These are phyloP conservation scores for Xiphorhynchus erythropygius DNA, from an alignment of 2,797 vertebrate genomes.

Conservation along the genomic window DNA sequence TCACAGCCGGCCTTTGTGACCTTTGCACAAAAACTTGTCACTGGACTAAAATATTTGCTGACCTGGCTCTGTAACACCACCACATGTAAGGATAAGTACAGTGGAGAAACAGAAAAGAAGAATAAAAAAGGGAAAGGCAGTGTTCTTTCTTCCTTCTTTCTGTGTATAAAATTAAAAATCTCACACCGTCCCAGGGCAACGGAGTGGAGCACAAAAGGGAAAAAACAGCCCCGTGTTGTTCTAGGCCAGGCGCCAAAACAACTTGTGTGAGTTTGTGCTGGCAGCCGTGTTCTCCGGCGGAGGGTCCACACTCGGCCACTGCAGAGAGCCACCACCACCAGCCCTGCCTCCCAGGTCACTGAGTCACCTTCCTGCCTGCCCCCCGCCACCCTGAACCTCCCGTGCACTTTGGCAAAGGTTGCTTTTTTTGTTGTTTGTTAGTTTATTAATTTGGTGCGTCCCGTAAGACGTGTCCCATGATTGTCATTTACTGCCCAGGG, in stretches of 20 bases:
- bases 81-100: background rate
- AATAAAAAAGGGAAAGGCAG: background rate
- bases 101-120: background rate
- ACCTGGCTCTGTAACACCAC: background rate
- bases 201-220: conserved; percentile 34
- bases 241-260: conserved; percentile 50
- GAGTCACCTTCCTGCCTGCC: conserved; percentile 4
- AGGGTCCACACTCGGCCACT: background rate
- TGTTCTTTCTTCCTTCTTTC: conserved; percentile 22
- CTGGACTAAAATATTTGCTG: conserved; percentile 15
- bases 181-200: conserved; percentile 15
- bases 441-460: background rate
- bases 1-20: background rate
- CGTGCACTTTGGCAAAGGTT: background rate
- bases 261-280: conserved; percentile 41
- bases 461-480: background rate
- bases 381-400: background rate
- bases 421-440: background rate
- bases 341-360: background rate
- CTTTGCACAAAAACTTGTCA: background rate
- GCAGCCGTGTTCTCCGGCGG: background rate
- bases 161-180: conserved; percentile 25
- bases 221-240: conserved; percentile 55
- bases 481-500: background rate
- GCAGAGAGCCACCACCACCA: background rate